Evolutionary conservation across 2,888 invertebrate species (phyloP).

Genomic region (Drosophila emarginata): DNA sequence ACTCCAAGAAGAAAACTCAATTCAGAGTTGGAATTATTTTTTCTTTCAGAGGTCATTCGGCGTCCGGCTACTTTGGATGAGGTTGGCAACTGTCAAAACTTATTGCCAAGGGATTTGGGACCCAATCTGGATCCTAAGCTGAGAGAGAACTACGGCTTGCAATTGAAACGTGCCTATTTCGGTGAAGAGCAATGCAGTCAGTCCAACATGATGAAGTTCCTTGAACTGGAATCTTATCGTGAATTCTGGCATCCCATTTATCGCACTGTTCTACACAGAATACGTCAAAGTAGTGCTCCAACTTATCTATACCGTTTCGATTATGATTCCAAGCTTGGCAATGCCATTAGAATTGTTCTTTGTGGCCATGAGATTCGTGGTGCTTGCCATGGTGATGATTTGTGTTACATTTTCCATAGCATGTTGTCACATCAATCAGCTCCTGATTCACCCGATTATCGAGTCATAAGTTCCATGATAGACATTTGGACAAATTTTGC

Average conservation of each 20-base stretch:
- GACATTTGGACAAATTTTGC: slow-evolving; percentile 81
- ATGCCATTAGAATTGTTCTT: slow-evolving; percentile 74
- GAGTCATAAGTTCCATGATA: slow-evolving; percentile 72
- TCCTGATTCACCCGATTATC: slow-evolving; percentile 68
- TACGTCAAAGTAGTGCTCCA: slow-evolving; percentile 69
- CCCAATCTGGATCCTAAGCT: slow-evolving; percentile 57
- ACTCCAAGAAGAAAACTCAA: too few species aligned
- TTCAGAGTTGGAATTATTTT: neutral
- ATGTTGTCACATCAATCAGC: slow-evolving; percentile 68
- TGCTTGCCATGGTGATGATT: slow-evolving; percentile 81
- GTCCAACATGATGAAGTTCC: slow-evolving; percentile 80
- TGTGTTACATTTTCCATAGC: slow-evolving; percentile 79
- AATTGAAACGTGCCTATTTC: slow-evolving; percentile 74
- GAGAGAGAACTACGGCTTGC: slow-evolving; percentile 62
- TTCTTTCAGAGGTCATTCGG: slow-evolving; percentile 66
- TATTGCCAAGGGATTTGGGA: slow-evolving; percentile 73
- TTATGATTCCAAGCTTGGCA: slow-evolving; percentile 78
- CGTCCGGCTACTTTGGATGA: slow-evolving; percentile 77
- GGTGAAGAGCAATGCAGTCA: slow-evolving; percentile 74
- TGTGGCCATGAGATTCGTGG: slow-evolving; percentile 76
- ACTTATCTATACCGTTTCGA: slow-evolving; percentile 82
- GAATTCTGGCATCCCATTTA: slow-evolving; percentile 81
- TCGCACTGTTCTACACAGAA: slow-evolving; percentile 69
- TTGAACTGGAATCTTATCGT: slow-evolving; percentile 77
- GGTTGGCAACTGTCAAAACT: slow-evolving; percentile 73